Evolutionary conservation across 2,888 invertebrate species (phyloP), one percentile per base, ranked within the genome.

Genomic region (Drosophila atroscutellata): DNA sequence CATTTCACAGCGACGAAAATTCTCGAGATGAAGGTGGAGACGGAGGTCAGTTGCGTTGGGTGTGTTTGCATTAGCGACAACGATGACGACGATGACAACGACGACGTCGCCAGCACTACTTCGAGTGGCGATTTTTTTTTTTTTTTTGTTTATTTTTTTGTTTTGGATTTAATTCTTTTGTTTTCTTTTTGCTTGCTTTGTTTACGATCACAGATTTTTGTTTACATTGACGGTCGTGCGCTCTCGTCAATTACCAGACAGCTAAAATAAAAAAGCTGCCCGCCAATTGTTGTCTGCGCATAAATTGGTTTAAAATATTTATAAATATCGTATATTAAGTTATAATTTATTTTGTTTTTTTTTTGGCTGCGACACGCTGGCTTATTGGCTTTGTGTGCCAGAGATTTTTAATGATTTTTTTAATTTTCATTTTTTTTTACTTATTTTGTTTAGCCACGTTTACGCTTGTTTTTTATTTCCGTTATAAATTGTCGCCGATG

Each of bases 171-270:
- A 26, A 50, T 61, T 37, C 56, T 52, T 54, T 75, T 56, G 56
- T 67, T 62, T 61, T 64, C 50, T 26, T 55, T 64, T 65, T 60
- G 50, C 51, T 56, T 47, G 59, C 47, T 60, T 60, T 76, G 60
- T 70, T 77, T 65, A 56, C 55, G 62, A 68, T 75, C 52, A 26
- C 57, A 30, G 32, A 49, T 75, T 67, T 77, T 73, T 77, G 78
- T 78, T 78, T 78, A 78, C 64, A 62, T 77, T 80, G 39, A 55
- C 77, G 52, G 81, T 67, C 77, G 77, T 51, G 71, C 81, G 75
- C 75, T 73, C 79, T 78, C 50, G 34, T 75, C 78, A 72, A 67
- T 65, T 47, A 26, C n/a, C 59, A 65, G 55, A 55, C 57, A 58
- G 70, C 37, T 42, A 13, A 51, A 32, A 32, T 7, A 34, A 20